These are phyloP conservation scores for Parnassius smintheus DNA, from an alignment of 2,888 invertebrate species.

Conservation along the genomic window DNA sequence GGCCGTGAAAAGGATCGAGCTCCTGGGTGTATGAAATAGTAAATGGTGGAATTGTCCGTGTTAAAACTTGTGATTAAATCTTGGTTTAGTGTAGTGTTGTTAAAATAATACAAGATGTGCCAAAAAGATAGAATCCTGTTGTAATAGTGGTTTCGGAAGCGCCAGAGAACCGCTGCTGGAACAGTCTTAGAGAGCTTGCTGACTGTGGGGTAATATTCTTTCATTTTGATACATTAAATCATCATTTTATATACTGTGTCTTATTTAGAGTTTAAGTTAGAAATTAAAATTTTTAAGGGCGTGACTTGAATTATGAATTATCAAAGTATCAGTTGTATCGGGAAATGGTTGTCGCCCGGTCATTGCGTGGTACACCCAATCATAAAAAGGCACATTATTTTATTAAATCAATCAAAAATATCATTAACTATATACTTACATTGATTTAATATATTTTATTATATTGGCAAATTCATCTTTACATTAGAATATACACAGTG, in stretches of 20 bases:
- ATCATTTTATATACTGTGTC: slow-evolving; percentile 35
- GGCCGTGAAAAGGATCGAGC: slow-evolving; percentile 79
- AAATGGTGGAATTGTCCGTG: slow-evolving; percentile 73
- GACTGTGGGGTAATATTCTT: slow-evolving; percentile 77
- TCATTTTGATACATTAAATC: slow-evolving; percentile 46
- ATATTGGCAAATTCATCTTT: slow-evolving; percentile 1
- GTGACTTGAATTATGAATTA: slow-evolving; percentile 30
- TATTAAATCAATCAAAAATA: slow-evolving; percentile 8
- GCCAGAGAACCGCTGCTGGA: slow-evolving; percentile 69
- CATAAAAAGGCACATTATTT: slow-evolving; percentile 17
- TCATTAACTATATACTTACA: not conserved
- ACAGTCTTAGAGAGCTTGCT: slow-evolving; percentile 71
- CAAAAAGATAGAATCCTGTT: slow-evolving; percentile 78
- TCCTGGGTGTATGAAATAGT: slow-evolving; percentile 75
- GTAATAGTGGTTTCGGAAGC: slow-evolving; percentile 75
- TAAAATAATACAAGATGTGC: slow-evolving; percentile 74
- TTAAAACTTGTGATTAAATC: slow-evolving; percentile 66
- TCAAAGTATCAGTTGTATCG: slow-evolving; percentile 19
- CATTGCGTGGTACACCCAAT: slow-evolving; percentile 37
- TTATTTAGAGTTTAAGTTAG: slow-evolving; percentile 24
- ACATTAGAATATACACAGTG: not conserved
- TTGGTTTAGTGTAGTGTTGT: slow-evolving; percentile 72
- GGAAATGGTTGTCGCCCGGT: slow-evolving; percentile 37
- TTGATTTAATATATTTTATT: not conserved
- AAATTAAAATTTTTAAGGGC: slow-evolving; percentile 23